Conservation (phyloP, 2,113 vertebrate genomes). For the Maccullochella peelii region DNA sequence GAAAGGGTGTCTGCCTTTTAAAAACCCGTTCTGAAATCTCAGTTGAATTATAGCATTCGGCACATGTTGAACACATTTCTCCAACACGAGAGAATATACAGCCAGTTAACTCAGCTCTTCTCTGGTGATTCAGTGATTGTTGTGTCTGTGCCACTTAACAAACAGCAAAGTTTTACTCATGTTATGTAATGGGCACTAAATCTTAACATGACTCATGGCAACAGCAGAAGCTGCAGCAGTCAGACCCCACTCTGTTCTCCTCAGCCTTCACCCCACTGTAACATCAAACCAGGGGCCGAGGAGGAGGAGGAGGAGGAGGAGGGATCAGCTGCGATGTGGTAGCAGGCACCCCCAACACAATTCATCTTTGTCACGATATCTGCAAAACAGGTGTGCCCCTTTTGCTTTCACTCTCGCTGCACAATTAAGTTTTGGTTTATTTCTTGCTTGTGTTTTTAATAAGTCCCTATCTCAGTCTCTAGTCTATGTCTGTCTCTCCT, state of each 20-base stretch:
- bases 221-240: constrained; percentile 4
- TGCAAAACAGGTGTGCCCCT: constrained; percentile 32
- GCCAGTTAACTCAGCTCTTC: constrained; percentile 2
- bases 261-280: constrained; percentile 18
- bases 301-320: constrained; percentile 8
- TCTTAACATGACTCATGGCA: constrained; percentile 58
- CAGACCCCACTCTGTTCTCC: constrained; percentile 18
- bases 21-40: constrained; percentile 10
- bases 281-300: constrained; percentile 19
- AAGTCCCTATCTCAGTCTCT: constrained; percentile 25
- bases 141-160: constrained; percentile 59
- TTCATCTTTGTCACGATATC: constrained; percentile 3
- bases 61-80: constrained; percentile 15
- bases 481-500: constrained; percentile 2
- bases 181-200: constrained; percentile 50
- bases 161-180: constrained; percentile 44
- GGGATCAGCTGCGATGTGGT: constrained; percentile 38
- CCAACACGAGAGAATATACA: not conserved
- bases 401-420: constrained; percentile 28
- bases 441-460: constrained; percentile 24
- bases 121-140: constrained; percentile 68
- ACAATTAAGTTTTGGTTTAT: not conserved
- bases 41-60: not conserved
- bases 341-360: not conserved
- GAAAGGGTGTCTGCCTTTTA: constrained; percentile 34